Base-by-base conservation (phyloP, 1,140 invertebrate species). In the Eurytemora carolleeae region DNA sequence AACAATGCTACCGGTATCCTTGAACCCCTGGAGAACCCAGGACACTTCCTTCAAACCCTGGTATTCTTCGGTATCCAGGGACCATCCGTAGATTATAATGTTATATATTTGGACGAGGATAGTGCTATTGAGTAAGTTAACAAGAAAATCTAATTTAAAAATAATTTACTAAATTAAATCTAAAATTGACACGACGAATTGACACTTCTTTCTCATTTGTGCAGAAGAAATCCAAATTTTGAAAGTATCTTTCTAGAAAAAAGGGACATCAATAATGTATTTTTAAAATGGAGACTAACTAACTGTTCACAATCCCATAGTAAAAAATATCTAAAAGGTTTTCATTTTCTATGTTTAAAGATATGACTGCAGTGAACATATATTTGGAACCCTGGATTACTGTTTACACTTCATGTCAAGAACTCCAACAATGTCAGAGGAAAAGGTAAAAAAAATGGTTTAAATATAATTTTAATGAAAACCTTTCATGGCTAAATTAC, bases 381-480 rank as follows among this genome's bases (percentile, higher is more conserved):
- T 65, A 19, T 26, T 70, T 1, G 68, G 68, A 7, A 54, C 66
- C 1, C 67, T 68, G 17, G 69, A 72, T 58, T 72, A 72, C 64
- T 71, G 71, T 63, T 63, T 71, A 12, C 71, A 72, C 61, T 66
- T 71, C 53, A 66, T 72, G 64, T 67, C 70, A 0, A 63, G 70
- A 15, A 69, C 64, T 15, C 68, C 69, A 1, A 63, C 64, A 3
- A 64, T 69, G 2, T 54, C 65, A 20, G 21, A 57, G 2, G 61
- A 56, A 0, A 67, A 64, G 25, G 64, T 70, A 12, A 58, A 65
- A 17, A 58, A 62, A 31, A 64, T 71, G 18, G 55, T 68, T n/a
- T n/a, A n/a, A n/a, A n/a, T n/a, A n/a, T 7, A 21, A 59, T 15
- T 67, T 68, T 59, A 68, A 70, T 3, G 65, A 66, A 67, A 54